phyloP scores from a whole-genome alignment of 2,797 vertebrate genomes.

The Lepus townsendii region DNA sequence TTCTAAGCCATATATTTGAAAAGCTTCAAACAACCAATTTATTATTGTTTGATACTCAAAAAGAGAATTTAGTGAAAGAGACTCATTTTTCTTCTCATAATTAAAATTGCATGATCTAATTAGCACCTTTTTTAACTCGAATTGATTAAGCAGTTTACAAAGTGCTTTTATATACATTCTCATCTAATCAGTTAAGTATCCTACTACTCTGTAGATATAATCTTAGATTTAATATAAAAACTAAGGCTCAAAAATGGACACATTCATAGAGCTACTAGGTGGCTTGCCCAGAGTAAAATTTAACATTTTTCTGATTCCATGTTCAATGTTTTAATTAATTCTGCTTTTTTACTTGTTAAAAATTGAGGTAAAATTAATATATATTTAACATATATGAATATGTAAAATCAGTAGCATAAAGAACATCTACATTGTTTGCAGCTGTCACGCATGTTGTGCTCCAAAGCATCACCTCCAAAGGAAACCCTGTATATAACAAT shows the following conservation, averaged over 20 bases:
- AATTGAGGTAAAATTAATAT: background rate
- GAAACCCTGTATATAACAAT: background rate
- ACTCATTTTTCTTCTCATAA: slow-evolving; percentile 42
- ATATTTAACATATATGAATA: background rate
- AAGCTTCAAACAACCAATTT: background rate
- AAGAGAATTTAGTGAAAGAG: background rate
- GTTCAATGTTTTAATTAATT: background rate
- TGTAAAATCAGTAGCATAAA: background rate
- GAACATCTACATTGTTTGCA: background rate
- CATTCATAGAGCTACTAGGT: background rate
- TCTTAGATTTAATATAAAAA: slow-evolving; percentile 55
- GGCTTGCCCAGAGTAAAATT: background rate
- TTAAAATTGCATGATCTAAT: background rate
- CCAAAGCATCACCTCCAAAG: background rate
- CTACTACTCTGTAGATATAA: background rate
- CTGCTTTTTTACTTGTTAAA: background rate
- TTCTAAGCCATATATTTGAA: background rate
- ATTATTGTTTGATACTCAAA: background rate
- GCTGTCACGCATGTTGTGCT: background rate
- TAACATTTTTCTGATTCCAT: slow-evolving; percentile 43
- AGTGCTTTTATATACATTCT: slow-evolving; percentile 56
- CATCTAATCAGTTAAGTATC: background rate
- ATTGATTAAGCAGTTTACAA: background rate
- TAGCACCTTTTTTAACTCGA: slow-evolving; percentile 46
- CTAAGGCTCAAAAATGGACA: slow-evolving; percentile 1